Base-by-base conservation (phyloP, 2,888 invertebrate genomes). In the Spodoptera picta region DNA sequence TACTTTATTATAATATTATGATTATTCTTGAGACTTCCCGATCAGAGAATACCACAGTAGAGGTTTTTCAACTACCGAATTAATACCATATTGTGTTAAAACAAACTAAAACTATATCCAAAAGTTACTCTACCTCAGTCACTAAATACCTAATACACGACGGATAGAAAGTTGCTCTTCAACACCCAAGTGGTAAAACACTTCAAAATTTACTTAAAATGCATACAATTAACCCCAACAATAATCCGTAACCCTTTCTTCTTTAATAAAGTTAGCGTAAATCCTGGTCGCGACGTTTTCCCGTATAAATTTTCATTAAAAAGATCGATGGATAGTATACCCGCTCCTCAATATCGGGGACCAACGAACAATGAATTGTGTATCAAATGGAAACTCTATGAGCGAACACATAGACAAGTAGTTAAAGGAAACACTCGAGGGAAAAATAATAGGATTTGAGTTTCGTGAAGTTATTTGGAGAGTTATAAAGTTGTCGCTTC, bases 291-390 rank as follows among this genome's bases (percentile, higher is more conserved):
- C 31, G 60, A 65, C 69, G 42, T 65, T 67, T 67, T 54, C 54
- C 64, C 63, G 57, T 61, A 77, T 79, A 76, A 54, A 79, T 73
- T 79, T 69, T 79, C 73, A 76, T 77, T 76, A 73, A 49, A 73
- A 65, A 64, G 79, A 73, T 69, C 77, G 65, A 76, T 73, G 66
- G 59, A 43, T 63, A 51, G 63, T 56, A 50, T 14, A 46, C 56
- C 46, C 7, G 53, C 55, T 19, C 60, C 63, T 59, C 69, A 76
- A 77, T 79, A 69, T 67, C 46, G 51, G 11, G 6, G 44, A 51
- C 50, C 51, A 47, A 45, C 62, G 53, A 31, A 55, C 42, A 45
- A 77, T 78, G 78, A 74, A 78, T 78, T 74, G 77, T 80, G 72
- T 66, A 78, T 75, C 36, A 43, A 63, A 52, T 50, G 57, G 60